Evolutionary conservation across 2,113 vertebrate species (phyloP), one percentile per base, ranked within the genome.

Genomic region (Pampusana beccarii): DNA sequence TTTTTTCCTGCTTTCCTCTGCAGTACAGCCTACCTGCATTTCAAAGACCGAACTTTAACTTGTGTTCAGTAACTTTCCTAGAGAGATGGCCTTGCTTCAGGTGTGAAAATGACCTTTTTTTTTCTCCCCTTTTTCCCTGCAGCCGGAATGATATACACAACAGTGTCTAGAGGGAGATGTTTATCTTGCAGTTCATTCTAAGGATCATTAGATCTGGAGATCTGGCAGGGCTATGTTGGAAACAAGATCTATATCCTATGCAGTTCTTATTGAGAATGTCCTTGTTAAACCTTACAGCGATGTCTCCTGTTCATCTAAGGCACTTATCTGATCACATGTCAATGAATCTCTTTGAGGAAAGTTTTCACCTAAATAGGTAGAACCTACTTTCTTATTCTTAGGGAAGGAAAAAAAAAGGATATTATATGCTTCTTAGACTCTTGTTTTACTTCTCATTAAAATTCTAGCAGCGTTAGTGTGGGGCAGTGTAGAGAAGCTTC

Each of bases 391-490:
- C 81, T 86, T 83, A 83, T 83, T 93, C 82, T 56, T 90, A 28
- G 85, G 54, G 38, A 86, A 69, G 24, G 26, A 25, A 54, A 60
- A 85, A 94, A 60, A 85, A 94, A 67, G 18, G 54, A 71, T 69
- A 83, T 75, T 69, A 33, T 48, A 15, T 78, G 67, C 67, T 93
- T 34, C 56, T 86, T 91, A 42, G 60, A 74, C 56, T 80, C 36
- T 85, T 87, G 40, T 86, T 96, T 92, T 88, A 57, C 58, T 79
- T 83, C 57, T 92, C 83, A 73, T 95, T 93, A 38, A 88, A 92
- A 93, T 97, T 93, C 86, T 81, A 38, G 33, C 38, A 70, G 46
- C 78, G 28, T 46, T 86, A 26, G 21, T 42, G 51, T 82, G 56
- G 56, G 38, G 58, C 40, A 62, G 6, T 15, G 31, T 54, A 78